Evolutionary conservation across 2,888 invertebrate genomes (phyloP).

Genomic region (Tetheella fluctuosa): DNA sequence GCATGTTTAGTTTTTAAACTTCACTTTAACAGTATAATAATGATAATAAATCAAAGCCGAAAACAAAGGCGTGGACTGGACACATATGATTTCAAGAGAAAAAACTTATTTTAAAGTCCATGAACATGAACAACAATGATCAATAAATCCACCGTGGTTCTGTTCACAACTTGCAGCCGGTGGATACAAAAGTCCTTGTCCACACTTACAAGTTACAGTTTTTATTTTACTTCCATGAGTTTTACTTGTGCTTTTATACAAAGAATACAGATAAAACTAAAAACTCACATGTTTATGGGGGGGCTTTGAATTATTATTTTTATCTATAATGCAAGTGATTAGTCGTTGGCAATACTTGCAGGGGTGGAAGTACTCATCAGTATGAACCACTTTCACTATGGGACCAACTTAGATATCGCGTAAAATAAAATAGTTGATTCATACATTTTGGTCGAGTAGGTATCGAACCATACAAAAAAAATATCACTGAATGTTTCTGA

Average conservation of each 20-base stretch:
- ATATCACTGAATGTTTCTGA: no score
- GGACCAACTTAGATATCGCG: no score
- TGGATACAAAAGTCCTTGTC: background rate
- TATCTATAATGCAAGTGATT: no score
- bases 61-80: background rate
- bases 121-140: background rate
- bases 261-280: background rate
- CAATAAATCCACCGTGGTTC: background rate
- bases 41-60: background rate
- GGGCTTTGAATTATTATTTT: no score
- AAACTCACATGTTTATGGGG: background rate
- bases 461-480: no score
- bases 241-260: background rate
- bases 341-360: no score
- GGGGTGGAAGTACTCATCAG: no score
- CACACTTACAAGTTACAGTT: constrained; percentile 1
- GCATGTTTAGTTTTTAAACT: no score
- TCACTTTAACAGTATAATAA: background rate
- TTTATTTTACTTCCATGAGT: background rate
- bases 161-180: background rate
- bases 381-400: no score
- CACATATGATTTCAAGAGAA: background rate
- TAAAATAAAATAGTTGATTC: no score
- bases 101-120: background rate
- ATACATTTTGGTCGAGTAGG: no score